These are phyloP conservation scores for Cephalopholis sonnerati DNA, from an alignment of 2,113 vertebrate species.

Conservation along the genomic window DNA sequence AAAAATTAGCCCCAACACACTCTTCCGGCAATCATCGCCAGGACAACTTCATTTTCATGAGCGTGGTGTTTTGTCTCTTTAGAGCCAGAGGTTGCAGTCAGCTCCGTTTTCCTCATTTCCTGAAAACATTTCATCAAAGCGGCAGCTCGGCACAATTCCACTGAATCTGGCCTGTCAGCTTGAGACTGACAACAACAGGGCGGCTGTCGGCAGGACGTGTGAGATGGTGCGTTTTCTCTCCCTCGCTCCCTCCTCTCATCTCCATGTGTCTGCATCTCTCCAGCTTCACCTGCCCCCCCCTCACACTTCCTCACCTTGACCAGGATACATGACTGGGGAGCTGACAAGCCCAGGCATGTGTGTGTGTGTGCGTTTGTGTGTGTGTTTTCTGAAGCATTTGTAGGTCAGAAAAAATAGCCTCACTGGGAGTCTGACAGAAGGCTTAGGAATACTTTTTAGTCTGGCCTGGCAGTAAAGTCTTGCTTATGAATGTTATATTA, in stretches of 20 bases:
- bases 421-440: conserved; percentile 63
- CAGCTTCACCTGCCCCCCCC: conserved; percentile 25
- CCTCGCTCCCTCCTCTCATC: conserved; percentile 69
- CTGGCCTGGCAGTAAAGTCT: conserved; percentile 59
- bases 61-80: conserved; percentile 21
- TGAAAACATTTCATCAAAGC: conserved; percentile 64
- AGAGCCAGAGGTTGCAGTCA: conserved; percentile 55
- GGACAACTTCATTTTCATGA: conserved; percentile 53
- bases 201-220: conserved; percentile 51
- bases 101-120: conserved; percentile 52
- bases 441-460: conserved; percentile 63
- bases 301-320: conserved; percentile 69
- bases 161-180: conserved; percentile 61
- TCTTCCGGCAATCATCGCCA: conserved; percentile 17
- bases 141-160: conserved; percentile 44
- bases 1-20: conserved; percentile 31
- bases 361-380: conserved; percentile 26
- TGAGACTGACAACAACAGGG: conserved; percentile 64
- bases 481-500: conserved; percentile 68
- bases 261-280: conserved; percentile 64
- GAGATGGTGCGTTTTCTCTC: conserved; percentile 39
- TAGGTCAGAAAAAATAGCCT: conserved; percentile 76
- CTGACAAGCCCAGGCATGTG: conserved; percentile 57
- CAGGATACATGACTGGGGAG: conserved; percentile 56
- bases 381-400: conserved; percentile 63